phyloP scores from a whole-genome alignment of 2,113 vertebrate genomes.

The Gobio gobio region DNA sequence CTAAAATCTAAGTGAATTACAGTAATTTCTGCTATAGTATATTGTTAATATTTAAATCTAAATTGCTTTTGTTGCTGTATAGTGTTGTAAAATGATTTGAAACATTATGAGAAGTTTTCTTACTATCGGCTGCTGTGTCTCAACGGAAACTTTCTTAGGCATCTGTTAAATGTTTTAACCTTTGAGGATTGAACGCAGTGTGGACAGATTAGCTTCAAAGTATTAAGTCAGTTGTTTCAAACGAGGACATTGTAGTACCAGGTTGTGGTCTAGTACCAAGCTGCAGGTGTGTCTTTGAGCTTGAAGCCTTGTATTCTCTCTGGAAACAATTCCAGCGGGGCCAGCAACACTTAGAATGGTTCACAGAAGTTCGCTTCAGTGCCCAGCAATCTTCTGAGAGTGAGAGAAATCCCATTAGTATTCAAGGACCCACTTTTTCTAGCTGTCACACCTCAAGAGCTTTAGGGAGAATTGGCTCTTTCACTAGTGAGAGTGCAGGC shows the following conservation, averaged over 20 bases:
- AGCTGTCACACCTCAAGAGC: slow-evolving; percentile 67
- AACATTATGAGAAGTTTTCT: background rate
- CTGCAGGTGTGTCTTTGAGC: slow-evolving; percentile 40
- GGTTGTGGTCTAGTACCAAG: slow-evolving; percentile 7
- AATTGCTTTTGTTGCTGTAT: background rate
- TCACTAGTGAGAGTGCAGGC: slow-evolving; percentile 61
- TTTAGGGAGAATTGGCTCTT: slow-evolving; percentile 69
- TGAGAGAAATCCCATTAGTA: slow-evolving; percentile 67
- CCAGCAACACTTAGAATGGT: slow-evolving; percentile 49
- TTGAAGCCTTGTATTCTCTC: slow-evolving; percentile 29
- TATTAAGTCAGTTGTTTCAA: slow-evolving; percentile 10
- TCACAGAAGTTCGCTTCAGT: slow-evolving; percentile 47
- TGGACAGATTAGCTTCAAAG: background rate
- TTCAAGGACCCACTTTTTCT: slow-evolving; percentile 62
- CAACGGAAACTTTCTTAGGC: background rate
- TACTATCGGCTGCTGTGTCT: background rate
- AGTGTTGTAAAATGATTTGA: background rate
- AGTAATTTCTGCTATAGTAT: background rate
- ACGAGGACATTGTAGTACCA: slow-evolving; percentile 1
- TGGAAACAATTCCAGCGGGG: slow-evolving; percentile 39
- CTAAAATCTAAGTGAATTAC: background rate
- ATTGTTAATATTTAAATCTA: background rate
- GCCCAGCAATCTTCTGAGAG: slow-evolving; percentile 47
- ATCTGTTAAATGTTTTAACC: background rate
- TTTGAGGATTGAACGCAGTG: background rate